Base-by-base conservation (phyloP, 2,797 vertebrate genomes). In the Pteronotus mesoamericanus region DNA sequence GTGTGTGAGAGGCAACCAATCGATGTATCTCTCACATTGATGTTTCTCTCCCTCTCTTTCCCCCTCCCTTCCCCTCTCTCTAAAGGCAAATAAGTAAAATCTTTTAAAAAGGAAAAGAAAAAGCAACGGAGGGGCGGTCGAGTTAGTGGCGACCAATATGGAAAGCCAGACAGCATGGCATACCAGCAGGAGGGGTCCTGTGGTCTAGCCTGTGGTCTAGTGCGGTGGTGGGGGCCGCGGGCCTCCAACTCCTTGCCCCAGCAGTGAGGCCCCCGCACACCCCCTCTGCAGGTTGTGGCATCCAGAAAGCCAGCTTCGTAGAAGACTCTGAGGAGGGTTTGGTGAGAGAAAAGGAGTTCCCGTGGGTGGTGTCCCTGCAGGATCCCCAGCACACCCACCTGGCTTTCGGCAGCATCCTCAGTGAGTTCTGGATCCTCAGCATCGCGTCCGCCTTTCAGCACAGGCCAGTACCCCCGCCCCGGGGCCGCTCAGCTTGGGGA, bases 401-500 rank as follows among this genome's bases (percentile, higher is more conserved):
- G 89, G 89, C 97, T 2, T 97, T 98, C 0, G 93, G 98, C 24
- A 94, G 94, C 95, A 95, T 97, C 94, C 95, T 98, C 75, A 98
- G 95, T 6, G 16, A 97, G 39, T 90, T 95, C 89, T 98, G 98
- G 97, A 95, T 98, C 68, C 89, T 98, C 48, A 97, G 97, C 7
- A 12, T 88, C 0, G 90, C 98, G 0, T 96, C 98, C 0, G 72
- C 51, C n/a, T 91, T 98, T 69, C 91, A 51, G 48, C 64, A 94
- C 94, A 97, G 97, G 98, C 64, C 91, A 59, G 91, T 94, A 64
- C 84, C 48, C 44, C 66, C 1, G 69, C 69, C 71, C 72, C 18
- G 39, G 69, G 68, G 37, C 55, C 26, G 0, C 39, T 91, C 51
- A 24, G 16, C 37, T 42, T 4, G 37, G 53, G 59, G 59, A 39